Conservation (phyloP, 2,113 vertebrate genomes). For the Beaufortia kweichowensis region DNA sequence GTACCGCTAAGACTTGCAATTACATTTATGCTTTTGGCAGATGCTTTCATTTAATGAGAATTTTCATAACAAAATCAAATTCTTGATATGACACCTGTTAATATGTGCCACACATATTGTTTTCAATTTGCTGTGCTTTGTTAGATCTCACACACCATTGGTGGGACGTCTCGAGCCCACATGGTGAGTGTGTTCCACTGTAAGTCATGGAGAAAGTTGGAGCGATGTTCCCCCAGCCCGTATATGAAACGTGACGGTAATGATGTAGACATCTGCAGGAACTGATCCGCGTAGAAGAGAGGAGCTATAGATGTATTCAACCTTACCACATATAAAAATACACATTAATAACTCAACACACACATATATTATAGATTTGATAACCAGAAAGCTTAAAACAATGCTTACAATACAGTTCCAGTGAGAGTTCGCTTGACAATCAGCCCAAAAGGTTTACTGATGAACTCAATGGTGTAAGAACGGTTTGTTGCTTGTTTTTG, state of each 20-base stretch:
- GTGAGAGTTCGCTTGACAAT: constrained; percentile 70
- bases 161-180: constrained; percentile 86
- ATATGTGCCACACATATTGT: background rate
- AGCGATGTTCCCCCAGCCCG: constrained; percentile 84
- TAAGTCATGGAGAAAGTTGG: constrained; percentile 77
- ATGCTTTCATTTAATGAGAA: too few species aligned
- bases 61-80: too few species aligned
- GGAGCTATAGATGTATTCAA: constrained; percentile 84
- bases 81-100: too few species aligned
- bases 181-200: constrained; percentile 85
- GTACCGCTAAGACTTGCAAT: too few species aligned
- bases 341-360: background rate
- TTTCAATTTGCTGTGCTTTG: too few species aligned
- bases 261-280: constrained; percentile 81
- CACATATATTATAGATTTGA: background rate
- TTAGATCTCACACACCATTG: constrained; percentile 69
- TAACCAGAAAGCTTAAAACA: background rate
- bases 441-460: constrained; percentile 76
- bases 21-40: too few species aligned
- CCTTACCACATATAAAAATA: constrained; percentile 56
- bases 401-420: constrained; percentile 73
- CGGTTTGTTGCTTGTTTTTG: constrained; percentile 70
- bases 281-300: constrained; percentile 85
- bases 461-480: constrained; percentile 75
- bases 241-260: constrained; percentile 79